Conservation (phyloP, 2,888 invertebrate species). For the Luffia ferchaultella region DNA sequence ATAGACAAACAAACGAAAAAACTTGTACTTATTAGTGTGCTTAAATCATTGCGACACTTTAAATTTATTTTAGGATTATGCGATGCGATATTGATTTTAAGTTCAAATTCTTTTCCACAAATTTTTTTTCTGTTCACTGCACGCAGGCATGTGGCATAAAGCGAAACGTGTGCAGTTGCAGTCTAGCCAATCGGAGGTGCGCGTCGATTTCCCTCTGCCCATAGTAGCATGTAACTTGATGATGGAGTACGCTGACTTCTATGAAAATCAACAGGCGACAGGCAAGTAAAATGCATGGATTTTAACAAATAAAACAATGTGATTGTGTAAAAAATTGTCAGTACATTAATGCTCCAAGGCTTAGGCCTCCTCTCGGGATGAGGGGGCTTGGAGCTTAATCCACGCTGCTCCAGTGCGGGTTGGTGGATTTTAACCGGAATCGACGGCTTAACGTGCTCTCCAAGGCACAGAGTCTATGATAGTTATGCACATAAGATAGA, state of each 20-base stretch:
- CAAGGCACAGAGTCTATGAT: no score
- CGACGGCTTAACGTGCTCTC: no score
- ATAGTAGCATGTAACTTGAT: constrained; percentile 98
- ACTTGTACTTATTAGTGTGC: not conserved
- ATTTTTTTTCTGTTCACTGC: constrained; percentile 5
- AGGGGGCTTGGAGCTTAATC: no score
- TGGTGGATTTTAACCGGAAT: no score
- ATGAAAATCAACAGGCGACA: constrained; percentile 93
- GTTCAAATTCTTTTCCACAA: not conserved
- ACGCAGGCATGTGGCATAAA: constrained; percentile 90
- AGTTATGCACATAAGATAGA: no score
- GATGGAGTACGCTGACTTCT: constrained; percentile 98
- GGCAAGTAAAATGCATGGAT: constrained; percentile 39
- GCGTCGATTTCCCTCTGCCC: constrained; percentile 95
- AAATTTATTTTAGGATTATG: no score
- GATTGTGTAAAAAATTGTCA: not conserved
- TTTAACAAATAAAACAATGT: not conserved
- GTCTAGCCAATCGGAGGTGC: constrained; percentile 94
- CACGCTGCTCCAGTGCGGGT: no score
- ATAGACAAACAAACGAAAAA: no score
- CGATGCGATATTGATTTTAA: no score
- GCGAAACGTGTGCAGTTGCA: constrained; percentile 91
- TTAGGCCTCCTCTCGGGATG: no score
- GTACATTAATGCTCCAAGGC: no score
- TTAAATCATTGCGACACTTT: no score